Evolutionary conservation across 1,140 invertebrate genomes (phyloP).

Genomic region (Colletes gigas): DNA sequence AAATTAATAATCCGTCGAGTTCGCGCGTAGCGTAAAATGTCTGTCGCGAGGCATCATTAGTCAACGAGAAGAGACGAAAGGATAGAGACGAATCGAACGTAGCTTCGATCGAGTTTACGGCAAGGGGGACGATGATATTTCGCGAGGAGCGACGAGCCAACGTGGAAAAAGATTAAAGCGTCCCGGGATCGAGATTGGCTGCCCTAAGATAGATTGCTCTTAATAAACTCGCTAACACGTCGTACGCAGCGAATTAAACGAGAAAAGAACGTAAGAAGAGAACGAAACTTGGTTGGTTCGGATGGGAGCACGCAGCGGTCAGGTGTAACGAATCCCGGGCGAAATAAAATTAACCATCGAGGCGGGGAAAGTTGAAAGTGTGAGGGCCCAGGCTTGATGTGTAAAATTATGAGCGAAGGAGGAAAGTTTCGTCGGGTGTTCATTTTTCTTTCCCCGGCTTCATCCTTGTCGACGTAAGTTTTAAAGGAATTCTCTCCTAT

Average conservation of each 20-base stretch:
- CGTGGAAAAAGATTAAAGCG: slow-evolving; percentile 39
- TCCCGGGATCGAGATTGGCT: slow-evolving; percentile 30
- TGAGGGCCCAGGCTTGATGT: not conserved
- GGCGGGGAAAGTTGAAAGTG: slow-evolving; percentile 4
- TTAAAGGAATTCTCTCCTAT: not conserved
- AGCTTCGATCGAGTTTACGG: not conserved
- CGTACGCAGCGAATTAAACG: not conserved
- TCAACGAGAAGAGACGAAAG: not conserved
- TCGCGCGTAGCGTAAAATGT: not conserved
- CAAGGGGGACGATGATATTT: not conserved
- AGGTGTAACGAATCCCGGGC: not conserved
- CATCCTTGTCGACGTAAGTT: not conserved
- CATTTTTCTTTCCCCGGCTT: not conserved
- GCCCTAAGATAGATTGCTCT: slow-evolving; percentile 52
- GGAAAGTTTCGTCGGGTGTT: not conserved
- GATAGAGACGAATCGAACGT: not conserved
- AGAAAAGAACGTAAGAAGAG: not conserved
- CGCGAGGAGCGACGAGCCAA: not conserved
- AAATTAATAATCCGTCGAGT: slow-evolving; percentile 5
- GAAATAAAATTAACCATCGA: slow-evolving; percentile 38
- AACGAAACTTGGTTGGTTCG: not conserved
- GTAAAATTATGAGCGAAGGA: slow-evolving; percentile 9
- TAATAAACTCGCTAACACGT: slow-evolving; percentile 44
- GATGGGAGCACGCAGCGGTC: too few species aligned
- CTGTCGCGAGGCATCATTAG: not conserved